phyloP scores from a whole-genome alignment of 2,888 invertebrate species.

The Aphodius sticticus region DNA sequence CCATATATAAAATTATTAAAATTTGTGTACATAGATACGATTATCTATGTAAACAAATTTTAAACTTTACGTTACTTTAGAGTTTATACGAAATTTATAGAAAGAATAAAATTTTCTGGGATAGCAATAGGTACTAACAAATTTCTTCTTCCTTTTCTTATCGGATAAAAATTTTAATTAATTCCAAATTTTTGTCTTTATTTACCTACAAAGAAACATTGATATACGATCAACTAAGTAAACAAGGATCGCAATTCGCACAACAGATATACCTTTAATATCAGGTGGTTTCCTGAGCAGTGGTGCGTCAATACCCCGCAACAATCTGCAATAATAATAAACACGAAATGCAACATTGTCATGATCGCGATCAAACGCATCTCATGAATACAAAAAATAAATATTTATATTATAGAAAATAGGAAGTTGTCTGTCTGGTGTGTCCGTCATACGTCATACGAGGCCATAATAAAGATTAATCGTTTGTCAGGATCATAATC shows the following conservation, averaged over 20 bases:
- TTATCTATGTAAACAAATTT: too few relatives aligned
- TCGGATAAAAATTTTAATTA: too few relatives aligned
- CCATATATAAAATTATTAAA: too few relatives aligned
- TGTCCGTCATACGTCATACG: neutral
- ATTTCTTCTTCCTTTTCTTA: too few relatives aligned
- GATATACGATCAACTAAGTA: neutral
- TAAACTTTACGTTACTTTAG: too few relatives aligned
- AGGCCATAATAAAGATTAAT: neutral
- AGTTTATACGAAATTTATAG: too few relatives aligned
- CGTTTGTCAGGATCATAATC: neutral
- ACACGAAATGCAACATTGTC: neutral
- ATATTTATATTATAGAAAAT: slow-evolving; percentile 4
- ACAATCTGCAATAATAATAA: neutral
- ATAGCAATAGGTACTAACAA: too few relatives aligned
- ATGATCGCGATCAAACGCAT: neutral
- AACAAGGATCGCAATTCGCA: neutral
- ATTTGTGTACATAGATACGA: too few relatives aligned
- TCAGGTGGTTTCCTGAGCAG: neutral
- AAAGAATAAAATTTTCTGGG: too few relatives aligned
- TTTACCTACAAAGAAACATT: too few relatives aligned
- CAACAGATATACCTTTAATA: neutral
- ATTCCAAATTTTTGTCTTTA: too few relatives aligned
- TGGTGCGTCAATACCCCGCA: neutral
- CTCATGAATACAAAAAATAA: neutral
- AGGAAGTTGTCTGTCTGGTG: neutral